Base-by-base conservation (phyloP, 2,113 vertebrate species). In the Gasterosteus aculeatus region DNA sequence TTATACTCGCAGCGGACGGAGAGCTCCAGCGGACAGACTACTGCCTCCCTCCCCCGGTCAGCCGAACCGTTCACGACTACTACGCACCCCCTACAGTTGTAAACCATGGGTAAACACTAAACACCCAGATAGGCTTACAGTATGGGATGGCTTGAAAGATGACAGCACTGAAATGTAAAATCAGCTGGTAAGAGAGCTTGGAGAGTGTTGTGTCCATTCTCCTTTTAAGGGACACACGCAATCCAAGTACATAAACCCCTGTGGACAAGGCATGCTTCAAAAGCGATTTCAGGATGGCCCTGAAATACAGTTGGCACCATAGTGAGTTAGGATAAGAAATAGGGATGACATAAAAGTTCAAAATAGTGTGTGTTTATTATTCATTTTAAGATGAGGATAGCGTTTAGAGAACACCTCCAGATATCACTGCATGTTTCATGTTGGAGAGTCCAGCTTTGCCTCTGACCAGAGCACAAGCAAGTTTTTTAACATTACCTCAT, bases 181-280 rank as follows among this genome's bases (percentile, higher is more conserved):
- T 33, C 33, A 5, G 51, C 51, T 54, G 22, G 51, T 54, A 54
- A 54, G 51, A 39, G 67, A 75, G 76, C 78, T 69, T 41, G 63
- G 81, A 71, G 72, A 62, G 56, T n/a, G 46, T 8, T 26, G 14
- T 44, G 31, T 47, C 54, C 64, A 35, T 58, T 35, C 60, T 68
- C 59, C 70, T 84, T 46, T 65, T 67, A 87, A 53, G 10, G 51
- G 51, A 53, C 19, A 53, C 8, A 53, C 4, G n/a, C n/a, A 54
- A 26, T 54, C 10, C 11, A 10, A 54, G 22, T 10, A 26, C 26
- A 54, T 26, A 26, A 22, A 54, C 10, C 22, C 8, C n/a, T 22
- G 51, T 4, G 51, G n/a, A 54, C n/a, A 3, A 10, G 4, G 5
- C 2, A 51, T 1, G 16, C 49, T n/a, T 51, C 49, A 26, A 3